Base-by-base conservation (phyloP, 2,888 invertebrate genomes). In the Mythimna pallens region DNA sequence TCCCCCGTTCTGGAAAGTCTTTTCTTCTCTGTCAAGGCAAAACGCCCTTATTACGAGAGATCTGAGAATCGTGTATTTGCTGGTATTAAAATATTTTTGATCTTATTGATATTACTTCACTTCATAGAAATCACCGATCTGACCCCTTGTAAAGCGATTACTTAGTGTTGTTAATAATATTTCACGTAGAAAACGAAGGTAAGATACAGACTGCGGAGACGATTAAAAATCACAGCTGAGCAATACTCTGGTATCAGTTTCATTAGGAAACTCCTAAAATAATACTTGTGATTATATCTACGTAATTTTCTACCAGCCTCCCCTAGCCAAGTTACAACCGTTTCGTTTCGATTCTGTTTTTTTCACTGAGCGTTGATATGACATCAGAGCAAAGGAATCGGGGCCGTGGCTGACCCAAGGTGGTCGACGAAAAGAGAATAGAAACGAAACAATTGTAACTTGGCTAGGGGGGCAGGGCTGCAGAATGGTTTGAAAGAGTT, bases 61-160 rank as follows among this genome's bases (percentile, higher is more conserved):
- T 47, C 47, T 61, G 14, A 47, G 30, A 73, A 36, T 34, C n/a
- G 25, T 50, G 30, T 54, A 54, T 61, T 75, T 36, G 8, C n/a
- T 54, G 30, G 30, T n/a, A 75, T 50, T 55, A 6, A 40, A 50
- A 43, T 25, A n/a, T 25, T 43, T 17, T 54, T 34, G 20, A 59
- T 9, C n/a, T 43, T 61, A 47, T 22, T 36, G 14, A 25, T 40
- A 52, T 20, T 20, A 50, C 4, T 17, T 40, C 40, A 30, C 14
- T 25, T 63, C 10, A 34, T 14, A 58, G 9, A 14, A 17, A 47
- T 58, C 22, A 25, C 36, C 5, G n/a, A 57, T 30, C 22, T 73
- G 47, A 63, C 50, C 20, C 47, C 47, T 12, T 12, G 36, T n/a
- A 40, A 55, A 22, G 12, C 36, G 10, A 43, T 62, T 30, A 30